Base-by-base conservation (phyloP, 2,113 vertebrate genomes). In the Syngnathus floridae region DNA sequence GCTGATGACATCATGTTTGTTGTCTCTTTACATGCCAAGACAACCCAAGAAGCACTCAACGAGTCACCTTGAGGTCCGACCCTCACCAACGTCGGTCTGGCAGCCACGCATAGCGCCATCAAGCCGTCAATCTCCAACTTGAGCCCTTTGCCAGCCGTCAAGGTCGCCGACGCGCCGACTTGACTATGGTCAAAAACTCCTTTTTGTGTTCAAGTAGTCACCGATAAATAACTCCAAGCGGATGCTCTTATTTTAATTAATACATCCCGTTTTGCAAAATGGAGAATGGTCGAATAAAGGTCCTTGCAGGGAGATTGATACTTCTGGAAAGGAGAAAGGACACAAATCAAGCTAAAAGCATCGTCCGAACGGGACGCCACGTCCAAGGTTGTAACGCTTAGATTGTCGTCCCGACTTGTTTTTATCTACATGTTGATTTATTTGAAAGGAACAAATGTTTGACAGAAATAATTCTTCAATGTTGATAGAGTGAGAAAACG, bases 261-360 rank as follows among this genome's bases (percentile, higher is more conserved):
- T 83, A 82, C 76, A 87, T 88, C 38, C 26, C 38, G 82, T 81
- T 86, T 88, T 85, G 85, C 84, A 83, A 89, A 60, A 35, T 26
- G 65, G 46, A 38, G 46, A 82, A 89, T 76, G 84, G 81, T 76
- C 81, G 89, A 89, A 88, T 85, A 83, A 85, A 82, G 75, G 73
- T 71, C 78, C 71, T 80, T 74, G 81, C 72, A 64, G 62, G 69
- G 65, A 84, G 84, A 89, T 84, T 86, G 85, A 91, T 89, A 69
- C 81, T 62, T 48, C 69, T 60, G 62, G 72, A 68, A 51, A 73
- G 77, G 79, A 71, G 84, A 83, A 83, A 86, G 81, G 76, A 83
- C 83, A 85, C 85, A 88, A 89, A 89, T 91, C 85, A 88, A 26
- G 66, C 84, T 90, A 88, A 91, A 89, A 89, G 90, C 88, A 65